phyloP scores from a whole-genome alignment of 2,888 invertebrate genomes.

The Caenorhabditis angaria region DNA sequence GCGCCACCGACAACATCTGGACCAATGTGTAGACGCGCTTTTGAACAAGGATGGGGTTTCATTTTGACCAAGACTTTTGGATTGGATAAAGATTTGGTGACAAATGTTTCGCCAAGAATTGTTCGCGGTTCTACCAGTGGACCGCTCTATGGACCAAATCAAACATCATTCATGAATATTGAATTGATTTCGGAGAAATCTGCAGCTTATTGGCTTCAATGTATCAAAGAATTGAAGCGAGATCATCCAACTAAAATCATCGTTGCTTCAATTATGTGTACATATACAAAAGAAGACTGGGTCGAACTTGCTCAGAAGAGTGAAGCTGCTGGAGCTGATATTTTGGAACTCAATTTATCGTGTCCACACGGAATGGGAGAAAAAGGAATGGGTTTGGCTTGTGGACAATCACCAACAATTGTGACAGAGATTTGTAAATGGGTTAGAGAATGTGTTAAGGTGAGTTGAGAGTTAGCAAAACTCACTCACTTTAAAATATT shows the following conservation, averaged over 20 bases:
- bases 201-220: conserved; percentile 89
- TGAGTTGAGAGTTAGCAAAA: conserved; percentile 38
- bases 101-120: conserved; percentile 95
- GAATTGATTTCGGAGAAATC: conserved; percentile 97
- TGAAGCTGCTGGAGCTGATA: conserved; percentile 85
- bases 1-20: conserved; percentile 91
- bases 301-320: conserved; percentile 82
- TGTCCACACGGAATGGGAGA: conserved; percentile 94
- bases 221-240: conserved; percentile 82
- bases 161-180: conserved; percentile 91
- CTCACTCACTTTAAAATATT: conserved; percentile 56
- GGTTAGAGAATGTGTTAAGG: conserved; percentile 78
- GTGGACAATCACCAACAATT: conserved; percentile 90
- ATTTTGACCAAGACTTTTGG: conserved; percentile 96
- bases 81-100: conserved; percentile 92
- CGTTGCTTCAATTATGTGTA: conserved; percentile 70
- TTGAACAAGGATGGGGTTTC: conserved; percentile 95
- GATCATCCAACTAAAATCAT: conserved; percentile 82
- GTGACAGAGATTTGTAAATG: conserved; percentile 89
- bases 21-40: conserved; percentile 89
- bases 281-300: conserved; percentile 81
- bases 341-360: conserved; percentile 91
- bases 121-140: conserved; percentile 92
- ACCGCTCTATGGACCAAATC: conserved; percentile 85
- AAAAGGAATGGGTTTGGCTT: conserved; percentile 91